Evolutionary conservation across 2,888 invertebrate genomes (phyloP).

Genomic region (Panopea generosa): DNA sequence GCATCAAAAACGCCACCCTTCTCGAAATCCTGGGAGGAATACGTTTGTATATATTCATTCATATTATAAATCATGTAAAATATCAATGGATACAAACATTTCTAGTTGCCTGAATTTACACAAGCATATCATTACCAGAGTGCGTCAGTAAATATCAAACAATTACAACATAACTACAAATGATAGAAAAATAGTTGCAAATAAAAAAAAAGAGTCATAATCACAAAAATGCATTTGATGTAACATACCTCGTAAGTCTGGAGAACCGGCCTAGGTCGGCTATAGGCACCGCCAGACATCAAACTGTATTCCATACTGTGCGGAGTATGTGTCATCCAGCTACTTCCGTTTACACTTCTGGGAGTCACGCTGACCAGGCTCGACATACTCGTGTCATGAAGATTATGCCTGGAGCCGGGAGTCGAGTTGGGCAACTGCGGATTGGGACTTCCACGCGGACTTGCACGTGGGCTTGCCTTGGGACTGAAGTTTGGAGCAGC

Average conservation of each 20-base stretch:
- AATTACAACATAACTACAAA: no score
- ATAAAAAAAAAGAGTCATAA: no score
- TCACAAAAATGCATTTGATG: no score
- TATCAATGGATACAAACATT: no score
- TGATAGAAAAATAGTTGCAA: no score
- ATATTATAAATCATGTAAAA: no score
- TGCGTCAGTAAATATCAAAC: no score
- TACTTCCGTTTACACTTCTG: constrained; percentile 70
- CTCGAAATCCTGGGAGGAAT: constrained; percentile 90
- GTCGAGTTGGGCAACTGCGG: constrained; percentile 34
- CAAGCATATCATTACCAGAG: no score
- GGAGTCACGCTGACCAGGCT: constrained; percentile 77
- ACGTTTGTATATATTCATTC: no score
- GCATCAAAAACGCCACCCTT: constrained; percentile 90
- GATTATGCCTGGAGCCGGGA: constrained; percentile 45
- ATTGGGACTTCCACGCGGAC: constrained; percentile 44
- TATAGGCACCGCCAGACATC: constrained; percentile 64
- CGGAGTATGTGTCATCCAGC: constrained; percentile 61
- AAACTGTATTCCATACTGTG: constrained; percentile 61
- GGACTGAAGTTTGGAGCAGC: constrained; percentile 64
- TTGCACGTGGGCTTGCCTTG: constrained; percentile 60
- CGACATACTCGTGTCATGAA: constrained; percentile 67
- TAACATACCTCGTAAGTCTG: constrained; percentile 76
- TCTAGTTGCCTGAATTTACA: no score
- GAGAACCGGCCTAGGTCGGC: constrained; percentile 75